These are phyloP conservation scores for Nansenia antarctica DNA, from an alignment of 2,113 vertebrate species.

Conservation along the genomic window DNA sequence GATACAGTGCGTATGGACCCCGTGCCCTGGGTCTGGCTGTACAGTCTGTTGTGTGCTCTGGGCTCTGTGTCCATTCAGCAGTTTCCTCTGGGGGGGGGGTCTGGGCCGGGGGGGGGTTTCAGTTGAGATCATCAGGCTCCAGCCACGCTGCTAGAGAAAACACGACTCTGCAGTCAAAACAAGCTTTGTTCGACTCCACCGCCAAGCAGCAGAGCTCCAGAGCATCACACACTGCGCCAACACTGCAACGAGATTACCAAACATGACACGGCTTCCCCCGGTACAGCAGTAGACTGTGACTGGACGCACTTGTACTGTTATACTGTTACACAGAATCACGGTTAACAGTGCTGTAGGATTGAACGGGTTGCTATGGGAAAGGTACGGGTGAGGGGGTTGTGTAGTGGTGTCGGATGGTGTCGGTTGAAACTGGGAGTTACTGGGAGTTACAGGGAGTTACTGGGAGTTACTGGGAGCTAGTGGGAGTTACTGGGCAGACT, in stretches of 20 bases:
- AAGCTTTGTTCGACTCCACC: background rate
- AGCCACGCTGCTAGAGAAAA: background rate
- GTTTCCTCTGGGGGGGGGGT: constrained; percentile 11
- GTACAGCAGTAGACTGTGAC: no score
- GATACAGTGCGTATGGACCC: background rate
- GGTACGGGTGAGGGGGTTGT: no score
- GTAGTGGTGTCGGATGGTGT: no score
- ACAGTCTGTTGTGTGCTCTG: background rate
- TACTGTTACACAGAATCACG: background rate
- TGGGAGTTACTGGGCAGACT: background rate
- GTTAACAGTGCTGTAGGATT: background rate
- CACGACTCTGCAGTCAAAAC: background rate
- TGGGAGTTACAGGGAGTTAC: background rate
- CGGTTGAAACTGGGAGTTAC: no score
- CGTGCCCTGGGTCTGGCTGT: background rate
- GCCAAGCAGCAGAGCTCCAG: background rate
- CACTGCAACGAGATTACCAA: background rate
- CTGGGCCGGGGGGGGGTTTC: constrained; percentile 6
- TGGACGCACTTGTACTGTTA: background rate
- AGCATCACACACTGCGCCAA: background rate
- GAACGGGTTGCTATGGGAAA: background rate
- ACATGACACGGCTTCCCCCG: background rate
- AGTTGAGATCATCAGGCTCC: background rate
- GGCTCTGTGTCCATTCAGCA: constrained; percentile 5
- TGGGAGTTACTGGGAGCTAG: background rate